Evolutionary conservation across 2,888 invertebrate genomes (phyloP).

Genomic region (Gonocerus acuteangulatus): DNA sequence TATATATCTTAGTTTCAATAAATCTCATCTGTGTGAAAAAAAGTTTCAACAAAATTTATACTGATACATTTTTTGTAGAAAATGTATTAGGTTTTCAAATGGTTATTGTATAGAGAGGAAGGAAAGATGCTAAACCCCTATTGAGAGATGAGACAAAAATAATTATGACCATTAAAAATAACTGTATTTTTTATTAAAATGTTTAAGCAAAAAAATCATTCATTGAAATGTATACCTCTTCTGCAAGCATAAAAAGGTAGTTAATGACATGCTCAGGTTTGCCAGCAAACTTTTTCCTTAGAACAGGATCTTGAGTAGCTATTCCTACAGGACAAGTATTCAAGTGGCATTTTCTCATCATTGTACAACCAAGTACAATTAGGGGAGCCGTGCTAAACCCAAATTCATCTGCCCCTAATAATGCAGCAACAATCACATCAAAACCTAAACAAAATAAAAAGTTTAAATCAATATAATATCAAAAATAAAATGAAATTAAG

Average conservation of each 20-base stretch:
- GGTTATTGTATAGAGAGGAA: too few relatives aligned
- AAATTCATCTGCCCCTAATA: slow-evolving; percentile 96
- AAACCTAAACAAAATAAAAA: slow-evolving; percentile 52
- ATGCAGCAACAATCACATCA: slow-evolving; percentile 90
- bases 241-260: slow-evolving; percentile 94
- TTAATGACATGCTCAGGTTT: slow-evolving; percentile 97
- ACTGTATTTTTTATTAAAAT: too few relatives aligned
- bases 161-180: too few relatives aligned
- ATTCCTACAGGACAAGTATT: slow-evolving; percentile 99
- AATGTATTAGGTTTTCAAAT: too few relatives aligned
- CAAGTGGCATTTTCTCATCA: slow-evolving; percentile 99
- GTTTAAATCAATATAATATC: neutral
- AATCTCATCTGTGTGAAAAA: too few relatives aligned
- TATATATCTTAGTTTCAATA: too few relatives aligned
- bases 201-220: too few relatives aligned
- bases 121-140: too few relatives aligned
- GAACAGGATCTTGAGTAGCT: slow-evolving; percentile 93
- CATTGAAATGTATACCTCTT: too few relatives aligned
- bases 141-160: too few relatives aligned
- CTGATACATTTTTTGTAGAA: too few relatives aligned
- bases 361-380: slow-evolving; percentile 96
- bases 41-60: too few relatives aligned
- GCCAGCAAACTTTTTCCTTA: slow-evolving; percentile 93
- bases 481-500: slow-evolving; percentile 2
- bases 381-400: slow-evolving; percentile 97